Conservation (phyloP, 1,140 invertebrate species). For the Ostrea edulis region DNA sequence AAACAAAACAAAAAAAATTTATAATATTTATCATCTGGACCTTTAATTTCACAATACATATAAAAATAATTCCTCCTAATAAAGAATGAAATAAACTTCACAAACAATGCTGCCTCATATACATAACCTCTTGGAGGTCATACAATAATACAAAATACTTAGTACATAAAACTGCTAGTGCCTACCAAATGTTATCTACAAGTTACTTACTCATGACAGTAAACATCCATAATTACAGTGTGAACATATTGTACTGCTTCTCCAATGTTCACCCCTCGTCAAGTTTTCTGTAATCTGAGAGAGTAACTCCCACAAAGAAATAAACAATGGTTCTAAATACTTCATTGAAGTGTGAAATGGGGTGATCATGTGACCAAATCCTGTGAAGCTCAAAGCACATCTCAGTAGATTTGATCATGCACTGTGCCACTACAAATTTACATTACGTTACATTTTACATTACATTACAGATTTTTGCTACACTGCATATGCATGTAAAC, state of each 20-base stretch:
- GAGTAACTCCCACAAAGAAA: too few relatives aligned
- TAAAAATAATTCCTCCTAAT: too few relatives aligned
- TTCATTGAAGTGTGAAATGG: too few relatives aligned
- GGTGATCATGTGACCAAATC: too few relatives aligned
- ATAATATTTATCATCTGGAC: neutral
- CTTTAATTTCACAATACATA: neutral
- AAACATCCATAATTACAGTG: neutral
- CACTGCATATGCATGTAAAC: too few relatives aligned
- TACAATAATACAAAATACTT: neutral
- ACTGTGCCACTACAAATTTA: too few relatives aligned
- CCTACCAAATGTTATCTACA: neutral
- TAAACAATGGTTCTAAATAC: too few relatives aligned
- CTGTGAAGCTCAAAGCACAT: too few relatives aligned
- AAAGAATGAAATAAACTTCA: neutral
- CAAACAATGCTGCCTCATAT: neutral
- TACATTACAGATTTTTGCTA: too few relatives aligned
- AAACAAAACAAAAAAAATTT: too few relatives aligned
- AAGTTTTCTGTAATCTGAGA: neutral
- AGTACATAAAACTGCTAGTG: neutral
- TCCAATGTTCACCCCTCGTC: neutral
- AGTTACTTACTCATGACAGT: neutral
- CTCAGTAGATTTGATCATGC: too few relatives aligned
- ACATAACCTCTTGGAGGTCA: constrained; percentile 3
- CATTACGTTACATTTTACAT: too few relatives aligned
- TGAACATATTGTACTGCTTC: neutral